These are phyloP conservation scores for Zeuzera pyrina DNA, from an alignment of 2,888 invertebrate genomes.

Conservation along the genomic window DNA sequence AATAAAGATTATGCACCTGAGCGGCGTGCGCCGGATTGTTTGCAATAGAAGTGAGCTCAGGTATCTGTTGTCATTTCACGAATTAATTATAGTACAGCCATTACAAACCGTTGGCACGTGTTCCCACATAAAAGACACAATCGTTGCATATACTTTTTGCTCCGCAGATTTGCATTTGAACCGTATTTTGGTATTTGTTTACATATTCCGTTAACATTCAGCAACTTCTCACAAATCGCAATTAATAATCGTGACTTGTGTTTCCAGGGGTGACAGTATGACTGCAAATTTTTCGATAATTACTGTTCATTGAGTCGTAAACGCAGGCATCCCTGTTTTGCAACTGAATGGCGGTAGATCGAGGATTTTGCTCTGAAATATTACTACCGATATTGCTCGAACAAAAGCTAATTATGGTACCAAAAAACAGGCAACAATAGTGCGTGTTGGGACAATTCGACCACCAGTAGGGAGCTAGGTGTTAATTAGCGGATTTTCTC, in stretches of 20 bases:
- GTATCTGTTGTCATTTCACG: conserved; percentile 45
- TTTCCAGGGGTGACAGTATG: conserved; percentile 34
- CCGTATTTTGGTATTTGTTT: not conserved
- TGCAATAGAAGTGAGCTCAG: conserved; percentile 40
- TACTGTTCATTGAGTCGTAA: conserved; percentile 54
- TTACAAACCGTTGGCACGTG: conserved; percentile 37
- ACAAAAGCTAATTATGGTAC: conserved; percentile 65
- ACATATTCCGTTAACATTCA: conserved; percentile 2
- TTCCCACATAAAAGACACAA: conserved; percentile 27
- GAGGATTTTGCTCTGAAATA: conserved; percentile 38
- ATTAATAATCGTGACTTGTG: conserved; percentile 55
- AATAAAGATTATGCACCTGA: conserved; percentile 71
- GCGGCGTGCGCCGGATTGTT: conserved; percentile 41
- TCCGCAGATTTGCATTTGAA: conserved; percentile 32
- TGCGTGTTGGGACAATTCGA: conserved; percentile 29
- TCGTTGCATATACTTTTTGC: conserved; percentile 27
- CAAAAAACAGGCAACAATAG: conserved; percentile 45
- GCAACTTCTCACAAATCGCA: conserved; percentile 20
- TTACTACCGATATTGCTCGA: conserved; percentile 51
- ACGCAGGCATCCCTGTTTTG: conserved; percentile 45
- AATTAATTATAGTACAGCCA: conserved; percentile 58
- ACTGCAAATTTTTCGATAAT: conserved; percentile 41
- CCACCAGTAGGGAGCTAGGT: conserved; percentile 42
- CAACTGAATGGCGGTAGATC: conserved; percentile 45
- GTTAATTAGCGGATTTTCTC: conserved; percentile 68